Conservation (phyloP, 2,888 invertebrate species). For the Stratiomys singularior region DNA sequence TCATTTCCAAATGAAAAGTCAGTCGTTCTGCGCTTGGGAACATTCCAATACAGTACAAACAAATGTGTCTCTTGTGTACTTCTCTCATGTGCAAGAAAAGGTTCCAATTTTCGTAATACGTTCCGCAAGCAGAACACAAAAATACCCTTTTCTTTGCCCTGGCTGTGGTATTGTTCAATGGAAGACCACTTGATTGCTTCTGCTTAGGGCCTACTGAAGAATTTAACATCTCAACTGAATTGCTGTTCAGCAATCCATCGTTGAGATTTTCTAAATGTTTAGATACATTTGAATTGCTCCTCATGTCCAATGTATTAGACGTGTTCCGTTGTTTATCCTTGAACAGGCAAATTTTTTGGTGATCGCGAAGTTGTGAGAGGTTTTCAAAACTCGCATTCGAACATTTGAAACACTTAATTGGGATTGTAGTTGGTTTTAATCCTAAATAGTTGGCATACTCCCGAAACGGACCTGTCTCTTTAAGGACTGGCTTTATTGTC, state of each 20-base stretch:
- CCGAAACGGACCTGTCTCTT: constrained; percentile 29
- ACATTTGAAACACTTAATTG: constrained; percentile 80
- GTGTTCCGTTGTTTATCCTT: constrained; percentile 44
- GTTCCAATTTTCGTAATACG: constrained; percentile 88
- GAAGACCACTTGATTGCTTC: background rate
- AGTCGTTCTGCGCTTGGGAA: constrained; percentile 83
- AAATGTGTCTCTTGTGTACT: constrained; percentile 82
- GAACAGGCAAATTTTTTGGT: constrained; percentile 71
- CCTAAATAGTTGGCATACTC: constrained; percentile 80
- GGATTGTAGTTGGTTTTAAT: constrained; percentile 73
- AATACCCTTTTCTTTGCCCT: constrained; percentile 71
- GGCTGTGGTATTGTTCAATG: background rate
- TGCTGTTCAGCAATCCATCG: background rate
- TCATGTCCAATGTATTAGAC: background rate
- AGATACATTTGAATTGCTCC: background rate
- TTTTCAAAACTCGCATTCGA: constrained; percentile 75
- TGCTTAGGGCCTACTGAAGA: constrained; percentile 4
- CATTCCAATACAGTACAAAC: constrained; percentile 84
- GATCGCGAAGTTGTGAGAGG: constrained; percentile 74
- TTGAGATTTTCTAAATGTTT: background rate
- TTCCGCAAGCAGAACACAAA: constrained; percentile 83
- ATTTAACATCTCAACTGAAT: background rate
- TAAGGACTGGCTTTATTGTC: background rate
- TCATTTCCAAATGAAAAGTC: constrained; percentile 79
- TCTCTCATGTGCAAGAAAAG: constrained; percentile 86